Conservation (phyloP, 2,888 invertebrate species). For the Amiota mariae region DNA sequence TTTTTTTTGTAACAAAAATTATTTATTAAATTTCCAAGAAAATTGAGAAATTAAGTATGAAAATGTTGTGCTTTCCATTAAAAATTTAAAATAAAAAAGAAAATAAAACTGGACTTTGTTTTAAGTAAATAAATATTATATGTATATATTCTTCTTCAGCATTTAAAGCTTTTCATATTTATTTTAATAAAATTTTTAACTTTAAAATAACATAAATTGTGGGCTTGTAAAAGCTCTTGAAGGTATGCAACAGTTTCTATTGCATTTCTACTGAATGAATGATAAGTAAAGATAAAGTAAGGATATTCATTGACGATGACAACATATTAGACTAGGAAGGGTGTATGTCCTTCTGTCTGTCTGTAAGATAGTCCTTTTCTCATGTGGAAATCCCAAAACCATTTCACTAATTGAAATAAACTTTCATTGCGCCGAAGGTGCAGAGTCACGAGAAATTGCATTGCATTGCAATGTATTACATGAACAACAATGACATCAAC, state of each 20-base stretch:
- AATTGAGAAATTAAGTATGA: neutral
- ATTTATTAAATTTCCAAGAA: neutral
- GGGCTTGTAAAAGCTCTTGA: neutral
- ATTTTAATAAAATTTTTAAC: neutral
- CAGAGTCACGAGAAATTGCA: neutral
- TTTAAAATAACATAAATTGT: neutral
- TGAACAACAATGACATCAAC: slow-evolving; percentile 1
- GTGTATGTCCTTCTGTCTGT: too few species aligned
- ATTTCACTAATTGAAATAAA: slow-evolving; percentile 70
- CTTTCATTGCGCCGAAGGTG: slow-evolving; percentile 51
- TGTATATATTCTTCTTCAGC: neutral
- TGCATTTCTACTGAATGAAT: too few species aligned
- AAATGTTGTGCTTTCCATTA: slow-evolving; percentile 4
- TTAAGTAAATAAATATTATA: slow-evolving; percentile 20
- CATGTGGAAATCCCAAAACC: slow-evolving; percentile 64
- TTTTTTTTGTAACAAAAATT: neutral
- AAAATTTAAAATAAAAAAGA: neutral
- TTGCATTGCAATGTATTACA: slow-evolving; percentile 1
- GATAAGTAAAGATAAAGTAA: too few species aligned
- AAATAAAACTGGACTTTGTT: neutral
- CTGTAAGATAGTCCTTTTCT: too few species aligned
- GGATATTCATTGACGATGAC: too few species aligned
- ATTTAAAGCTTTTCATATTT: neutral
- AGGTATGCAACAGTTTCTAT: neutral
- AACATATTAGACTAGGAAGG: too few species aligned